Evolutionary conservation across 2,113 vertebrate genomes (phyloP), one percentile per base, ranked within the genome.

Genomic region (Phycodurus eques): DNA sequence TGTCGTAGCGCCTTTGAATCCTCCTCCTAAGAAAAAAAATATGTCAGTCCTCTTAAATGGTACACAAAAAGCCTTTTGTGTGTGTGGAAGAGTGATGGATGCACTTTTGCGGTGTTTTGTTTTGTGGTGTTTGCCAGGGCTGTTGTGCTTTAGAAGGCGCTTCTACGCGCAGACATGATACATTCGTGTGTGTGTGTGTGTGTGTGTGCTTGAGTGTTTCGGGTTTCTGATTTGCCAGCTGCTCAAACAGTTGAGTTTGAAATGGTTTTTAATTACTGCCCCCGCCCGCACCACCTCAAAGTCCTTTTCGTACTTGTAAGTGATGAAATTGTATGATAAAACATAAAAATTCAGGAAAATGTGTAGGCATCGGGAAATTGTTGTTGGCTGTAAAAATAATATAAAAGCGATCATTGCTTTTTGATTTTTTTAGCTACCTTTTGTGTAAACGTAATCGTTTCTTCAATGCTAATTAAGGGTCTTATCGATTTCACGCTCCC

Each of bases 161-260:
- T 67, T 70, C 49, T 49, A 49, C 51, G 13, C 10, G 33, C 59
- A 72, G 27, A 60, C 33, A 73, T 54, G 11, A 17, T 39, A 54
- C 33, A 14, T 73, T 76, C 67, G 62, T 27, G 57, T 35, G 56
- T 33, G 2, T 49, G 22, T 65, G 62, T 27, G 57, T 35, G 56
- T 33, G 2, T 49, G 22, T 65, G 53, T 19, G 19, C 10, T 6
- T n/a, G 62, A 61, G 20, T 13, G 0, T 74, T 54, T 57, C 1
- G 31, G 46, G 0, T 88, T 89, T 82, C 70, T 57, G 74, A 87
- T 88, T 67, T 1, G 72, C 68, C 85, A 88, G 81, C 89, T 90
- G 88, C 76, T 80, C 83, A 88, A 89, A 90, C 80, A 85, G 67
- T 62, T 39, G 61, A 2, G 53, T 5, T 2, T 72, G 15, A 35